Conservation (phyloP, 2,888 invertebrate species). For the Alviniconcha strummeri region DNA sequence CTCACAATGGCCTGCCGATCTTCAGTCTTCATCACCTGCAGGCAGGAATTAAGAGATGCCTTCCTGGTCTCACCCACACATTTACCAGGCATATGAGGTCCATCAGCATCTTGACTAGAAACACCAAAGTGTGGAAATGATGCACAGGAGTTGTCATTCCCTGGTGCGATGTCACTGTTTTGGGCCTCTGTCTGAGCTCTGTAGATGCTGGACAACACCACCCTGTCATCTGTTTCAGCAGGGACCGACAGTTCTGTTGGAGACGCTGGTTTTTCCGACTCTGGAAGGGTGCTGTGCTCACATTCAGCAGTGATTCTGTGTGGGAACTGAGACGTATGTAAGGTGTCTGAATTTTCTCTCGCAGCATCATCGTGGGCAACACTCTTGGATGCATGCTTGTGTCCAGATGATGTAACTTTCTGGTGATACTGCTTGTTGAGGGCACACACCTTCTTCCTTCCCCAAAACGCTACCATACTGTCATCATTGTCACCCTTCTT, state of each 20-base stretch:
- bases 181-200: not conserved
- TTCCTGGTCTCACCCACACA: not conserved
- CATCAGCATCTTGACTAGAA: not conserved
- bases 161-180: not conserved
- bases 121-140: not conserved
- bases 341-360: not conserved
- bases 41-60: not conserved
- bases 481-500: not conserved
- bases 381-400: not conserved
- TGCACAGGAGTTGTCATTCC: not conserved
- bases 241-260: not conserved
- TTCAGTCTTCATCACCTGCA: constrained; percentile 7
- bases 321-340: not conserved
- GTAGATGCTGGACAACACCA: constrained; percentile 19
- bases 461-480: constrained; percentile 9
- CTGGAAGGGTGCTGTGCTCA: not conserved
- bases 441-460: not conserved
- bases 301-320: not conserved
- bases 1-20: not conserved
- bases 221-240: constrained; percentile 4
- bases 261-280: not conserved
- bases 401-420: not conserved
- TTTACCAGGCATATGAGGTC: no score
- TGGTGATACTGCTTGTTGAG: not conserved
- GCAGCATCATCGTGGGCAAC: not conserved